These are phyloP conservation scores for Auanema sp. DNA, from an alignment of 2,888 invertebrate genomes.

Conservation along the genomic window DNA sequence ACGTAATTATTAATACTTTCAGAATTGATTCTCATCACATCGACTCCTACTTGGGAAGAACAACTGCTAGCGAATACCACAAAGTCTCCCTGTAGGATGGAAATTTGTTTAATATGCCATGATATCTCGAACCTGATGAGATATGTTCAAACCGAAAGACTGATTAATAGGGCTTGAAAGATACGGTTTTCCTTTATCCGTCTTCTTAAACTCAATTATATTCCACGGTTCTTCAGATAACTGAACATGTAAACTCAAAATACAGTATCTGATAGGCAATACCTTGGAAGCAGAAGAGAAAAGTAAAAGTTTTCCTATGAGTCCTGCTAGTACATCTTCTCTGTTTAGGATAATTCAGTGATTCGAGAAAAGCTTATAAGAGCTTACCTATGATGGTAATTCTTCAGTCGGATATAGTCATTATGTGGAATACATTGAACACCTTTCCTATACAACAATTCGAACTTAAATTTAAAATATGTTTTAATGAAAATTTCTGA, in stretches of 20 bases:
- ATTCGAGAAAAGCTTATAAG: neutral
- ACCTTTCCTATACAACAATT: slow-evolving; percentile 52
- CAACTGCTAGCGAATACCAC: slow-evolving; percentile 62
- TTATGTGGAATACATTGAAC: slow-evolving; percentile 60
- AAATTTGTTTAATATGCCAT: neutral
- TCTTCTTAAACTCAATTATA: slow-evolving; percentile 57
- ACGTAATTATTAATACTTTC: slow-evolving; percentile 27
- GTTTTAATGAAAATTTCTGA: neutral
- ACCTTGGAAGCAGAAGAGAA: slow-evolving; percentile 54
- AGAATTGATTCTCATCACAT: slow-evolving; percentile 61
- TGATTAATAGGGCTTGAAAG: slow-evolving; percentile 46
- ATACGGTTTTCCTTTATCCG: slow-evolving; percentile 62
- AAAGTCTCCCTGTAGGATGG: slow-evolving; percentile 57
- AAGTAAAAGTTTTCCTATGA: slow-evolving; percentile 58
- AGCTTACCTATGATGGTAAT: slow-evolving; percentile 47
- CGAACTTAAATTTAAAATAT: slow-evolving; percentile 31
- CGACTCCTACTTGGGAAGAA: slow-evolving; percentile 57
- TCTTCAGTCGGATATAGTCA: slow-evolving; percentile 53
- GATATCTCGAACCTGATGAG: slow-evolving; percentile 55
- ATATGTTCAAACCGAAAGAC: slow-evolving; percentile 59
- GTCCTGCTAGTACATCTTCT: slow-evolving; percentile 58
- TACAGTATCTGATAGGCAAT: neutral
- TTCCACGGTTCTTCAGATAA: slow-evolving; percentile 56
- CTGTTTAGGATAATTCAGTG: slow-evolving; percentile 1
- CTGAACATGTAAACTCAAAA: slow-evolving; percentile 24